Evolutionary conservation across 2,888 invertebrate species (phyloP), one percentile per base, ranked within the genome.

Genomic region (Athalia circularis): DNA sequence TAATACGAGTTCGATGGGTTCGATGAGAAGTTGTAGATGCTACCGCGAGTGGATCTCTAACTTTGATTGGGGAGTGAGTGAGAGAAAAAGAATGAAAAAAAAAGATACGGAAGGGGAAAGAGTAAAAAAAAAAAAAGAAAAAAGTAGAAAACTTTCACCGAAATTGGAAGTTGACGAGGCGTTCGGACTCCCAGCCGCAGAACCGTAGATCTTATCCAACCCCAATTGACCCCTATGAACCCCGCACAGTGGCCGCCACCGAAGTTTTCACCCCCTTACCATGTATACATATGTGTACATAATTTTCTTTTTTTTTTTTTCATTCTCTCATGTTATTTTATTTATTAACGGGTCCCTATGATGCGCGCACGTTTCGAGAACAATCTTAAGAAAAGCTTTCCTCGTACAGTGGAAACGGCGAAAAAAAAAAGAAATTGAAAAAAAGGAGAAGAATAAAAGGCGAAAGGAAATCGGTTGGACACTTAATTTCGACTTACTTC

Each of bases 401-500:
- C 29, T 29, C 2, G 2, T 29, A 2, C 2, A 29, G 1, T 29
- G 29, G 29, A 29, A 29, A 29, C 29, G 29, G 29, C 29, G 29
- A 29, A 29, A 29, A 29, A 29, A 2, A 29, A 29, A 29, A 29
- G 29, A 29, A 29, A n/a, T n/a, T n/a, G 29, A 29, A 29, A 29
- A 29, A 29, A 29, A 29, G 29, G 2, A 29, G 29, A 29, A 29
- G 29, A 29, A 29, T 29, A 29, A 29, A 29, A 29, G 2, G 29
- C 29, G 2, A 29, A 29, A 29, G 29, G 29, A 29, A 29, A 29
- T 29, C 29, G 29, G 0, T 29, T 29, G 29, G 29, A 29, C 29
- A 29, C 29, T 29, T 29, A 75, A 50, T 45, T 54, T 48, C 70
- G 74, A 85, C 88, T 91, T 87, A 94, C 94, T 87, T 92, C 90